Evolutionary conservation across 2,113 vertebrate species (phyloP).

Genomic region (Catagonus wagneri): DNA sequence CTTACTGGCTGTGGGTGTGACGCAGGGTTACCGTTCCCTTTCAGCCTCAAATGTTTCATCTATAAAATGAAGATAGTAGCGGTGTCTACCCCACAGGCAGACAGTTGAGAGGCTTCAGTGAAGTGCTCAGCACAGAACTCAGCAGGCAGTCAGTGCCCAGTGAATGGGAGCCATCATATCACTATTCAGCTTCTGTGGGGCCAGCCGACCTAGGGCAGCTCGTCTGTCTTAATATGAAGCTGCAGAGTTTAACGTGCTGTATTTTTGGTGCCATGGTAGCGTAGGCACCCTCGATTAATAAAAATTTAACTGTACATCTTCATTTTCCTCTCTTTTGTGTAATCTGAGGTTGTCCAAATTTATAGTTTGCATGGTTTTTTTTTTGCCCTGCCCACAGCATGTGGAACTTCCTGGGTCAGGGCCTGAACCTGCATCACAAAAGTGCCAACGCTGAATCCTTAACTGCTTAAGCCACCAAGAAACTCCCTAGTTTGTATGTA

Average conservation of each 20-base stretch:
- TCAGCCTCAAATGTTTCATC: neutral
- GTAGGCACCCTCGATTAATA: neutral
- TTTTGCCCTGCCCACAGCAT: no score
- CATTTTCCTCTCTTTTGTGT: neutral
- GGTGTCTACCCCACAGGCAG: neutral
- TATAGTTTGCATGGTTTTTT: neutral
- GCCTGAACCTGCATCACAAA: no score
- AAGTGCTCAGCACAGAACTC: neutral
- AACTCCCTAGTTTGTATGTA: neutral
- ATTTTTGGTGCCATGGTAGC: accelerated
- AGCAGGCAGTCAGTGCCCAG: neutral
- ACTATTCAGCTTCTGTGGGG: neutral
- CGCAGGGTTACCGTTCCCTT: neutral
- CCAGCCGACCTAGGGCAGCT: neutral
- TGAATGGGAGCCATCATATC: neutral
- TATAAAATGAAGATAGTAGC: neutral
- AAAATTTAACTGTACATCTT: neutral
- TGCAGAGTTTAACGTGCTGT: neutral
- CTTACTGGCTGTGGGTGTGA: neutral
- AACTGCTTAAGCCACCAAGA: no score
- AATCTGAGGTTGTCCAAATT: neutral
- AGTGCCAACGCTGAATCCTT: no score
- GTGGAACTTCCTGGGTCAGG: no score
- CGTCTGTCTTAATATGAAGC: neutral
- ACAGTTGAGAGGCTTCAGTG: neutral